These are phyloP conservation scores for Orchestes rusci DNA, from an alignment of 2,888 invertebrate species.

Conservation along the genomic window DNA sequence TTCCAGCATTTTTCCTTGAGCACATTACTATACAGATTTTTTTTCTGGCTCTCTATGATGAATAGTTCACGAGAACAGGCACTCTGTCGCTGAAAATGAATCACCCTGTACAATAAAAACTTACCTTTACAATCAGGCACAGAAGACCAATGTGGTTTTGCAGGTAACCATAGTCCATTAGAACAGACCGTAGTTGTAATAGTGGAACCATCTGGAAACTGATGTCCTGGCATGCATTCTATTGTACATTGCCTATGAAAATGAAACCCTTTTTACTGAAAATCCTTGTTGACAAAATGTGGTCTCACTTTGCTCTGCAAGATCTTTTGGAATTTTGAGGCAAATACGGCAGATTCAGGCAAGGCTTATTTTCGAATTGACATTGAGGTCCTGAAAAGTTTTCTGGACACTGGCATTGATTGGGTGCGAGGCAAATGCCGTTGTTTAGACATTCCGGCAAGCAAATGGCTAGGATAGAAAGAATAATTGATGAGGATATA, in stretches of 20 bases:
- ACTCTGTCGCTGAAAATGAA: too few species aligned
- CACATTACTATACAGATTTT: too few species aligned
- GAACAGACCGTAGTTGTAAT: conserved; percentile 62
- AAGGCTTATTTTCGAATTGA: conserved; percentile 66
- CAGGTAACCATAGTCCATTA: conserved; percentile 64
- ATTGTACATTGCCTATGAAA: conserved; percentile 57
- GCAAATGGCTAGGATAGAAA: conserved; percentile 62
- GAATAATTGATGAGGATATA: too few species aligned
- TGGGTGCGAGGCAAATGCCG: conserved; percentile 70
- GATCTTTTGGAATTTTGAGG: conserved; percentile 58
- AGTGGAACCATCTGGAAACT: conserved; percentile 64
- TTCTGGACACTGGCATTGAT: conserved; percentile 67
- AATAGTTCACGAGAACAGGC: too few species aligned
- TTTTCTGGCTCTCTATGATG: too few species aligned
- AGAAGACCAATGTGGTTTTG: conserved; percentile 52
- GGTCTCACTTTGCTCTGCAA: conserved; percentile 58
- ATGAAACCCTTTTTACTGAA: too few species aligned
- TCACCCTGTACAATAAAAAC: too few species aligned
- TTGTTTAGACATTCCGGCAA: conserved; percentile 69
- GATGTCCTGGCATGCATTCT: conserved; percentile 57
- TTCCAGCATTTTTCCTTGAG: too few species aligned
- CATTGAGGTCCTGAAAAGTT: conserved; percentile 67
- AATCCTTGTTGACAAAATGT: too few species aligned
- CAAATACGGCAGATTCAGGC: conserved; percentile 57
- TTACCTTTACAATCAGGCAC: conserved; percentile 67